These are phyloP conservation scores for Limanda limanda DNA, from an alignment of 2,113 vertebrate genomes.

Conservation along the genomic window DNA sequence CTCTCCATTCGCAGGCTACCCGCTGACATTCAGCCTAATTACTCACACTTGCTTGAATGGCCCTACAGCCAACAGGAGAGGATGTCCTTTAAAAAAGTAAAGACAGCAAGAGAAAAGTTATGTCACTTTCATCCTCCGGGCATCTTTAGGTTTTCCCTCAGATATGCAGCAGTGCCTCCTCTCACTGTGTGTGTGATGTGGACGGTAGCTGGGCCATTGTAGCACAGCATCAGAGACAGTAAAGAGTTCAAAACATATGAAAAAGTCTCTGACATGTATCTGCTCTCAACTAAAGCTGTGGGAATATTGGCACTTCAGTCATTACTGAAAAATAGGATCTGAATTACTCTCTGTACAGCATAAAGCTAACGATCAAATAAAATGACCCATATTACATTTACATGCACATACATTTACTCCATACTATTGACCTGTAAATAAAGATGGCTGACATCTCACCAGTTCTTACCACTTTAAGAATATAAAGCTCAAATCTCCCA, in stretches of 20 bases:
- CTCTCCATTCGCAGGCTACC: constrained; percentile 69
- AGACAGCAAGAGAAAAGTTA: constrained; percentile 60
- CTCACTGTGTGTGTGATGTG: constrained; percentile 5
- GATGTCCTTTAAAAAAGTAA: constrained; percentile 75
- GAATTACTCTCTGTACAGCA: no score
- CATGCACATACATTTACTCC: background rate
- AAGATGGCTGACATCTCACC: no score
- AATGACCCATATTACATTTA: background rate
- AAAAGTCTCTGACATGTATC: no score
- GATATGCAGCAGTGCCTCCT: constrained; percentile 35
- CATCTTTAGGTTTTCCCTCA: constrained; percentile 49
- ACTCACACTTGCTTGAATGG: constrained; percentile 76
- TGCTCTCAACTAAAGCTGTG: no score
- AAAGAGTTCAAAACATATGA: background rate
- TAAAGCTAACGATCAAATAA: background rate
- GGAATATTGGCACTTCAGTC: no score
- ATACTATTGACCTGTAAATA: no score
- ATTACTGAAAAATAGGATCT: no score
- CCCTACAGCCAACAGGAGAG: constrained; percentile 72
- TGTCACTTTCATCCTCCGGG: constrained; percentile 58
- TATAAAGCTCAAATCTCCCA: no score
- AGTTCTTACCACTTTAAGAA: no score
- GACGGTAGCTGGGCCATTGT: constrained; percentile 20
- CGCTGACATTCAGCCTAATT: constrained; percentile 82
- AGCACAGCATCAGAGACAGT: constrained; percentile 9